Conservation (phyloP, 35 echinoderm and acorn worm genomes). For the Holothuria glaberrima region DNA sequence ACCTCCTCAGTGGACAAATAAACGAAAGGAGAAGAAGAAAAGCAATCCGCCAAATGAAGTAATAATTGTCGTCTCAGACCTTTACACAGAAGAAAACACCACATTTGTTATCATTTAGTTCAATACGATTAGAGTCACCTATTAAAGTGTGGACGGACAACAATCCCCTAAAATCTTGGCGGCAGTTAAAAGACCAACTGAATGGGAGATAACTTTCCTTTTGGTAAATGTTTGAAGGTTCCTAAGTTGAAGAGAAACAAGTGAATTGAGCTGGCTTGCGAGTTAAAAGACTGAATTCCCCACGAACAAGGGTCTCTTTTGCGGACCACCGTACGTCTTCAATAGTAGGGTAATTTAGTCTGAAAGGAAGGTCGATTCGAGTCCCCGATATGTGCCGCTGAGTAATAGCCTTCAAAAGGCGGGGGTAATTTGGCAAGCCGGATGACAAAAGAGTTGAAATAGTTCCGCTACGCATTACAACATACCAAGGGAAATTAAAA, state of each 20-base stretch:
- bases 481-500: slow-evolving; percentile 50
- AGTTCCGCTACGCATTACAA: slow-evolving; percentile 35
- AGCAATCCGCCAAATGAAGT: too few relatives aligned
- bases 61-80: slow-evolving; percentile 6
- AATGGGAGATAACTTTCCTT: slow-evolving; percentile 30
- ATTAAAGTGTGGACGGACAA: background rate
- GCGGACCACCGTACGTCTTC: slow-evolving; percentile 19
- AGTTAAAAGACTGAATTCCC: slow-evolving; percentile 9
- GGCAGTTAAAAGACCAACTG: slow-evolving; percentile 38
- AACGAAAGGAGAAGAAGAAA: too few relatives aligned
- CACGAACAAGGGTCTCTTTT: background rate
- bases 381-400: slow-evolving; percentile 40
- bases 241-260: background rate
- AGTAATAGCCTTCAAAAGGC: slow-evolving; percentile 35
- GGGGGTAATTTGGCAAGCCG: slow-evolving; percentile 8
- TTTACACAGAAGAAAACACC: slow-evolving; percentile 37
- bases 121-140: slow-evolving; percentile 14
- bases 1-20: too few relatives aligned
- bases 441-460: slow-evolving; percentile 16
- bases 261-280: slow-evolving; percentile 25
- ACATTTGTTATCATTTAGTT: slow-evolving; percentile 53
- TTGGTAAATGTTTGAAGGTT: slow-evolving; percentile 17
- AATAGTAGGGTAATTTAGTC: slow-evolving; percentile 43
- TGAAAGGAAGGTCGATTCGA: slow-evolving; percentile 27
- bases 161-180: slow-evolving; percentile 30